These are phyloP conservation scores for Nicator chloris DNA, from an alignment of 2,113 vertebrate genomes.

Conservation along the genomic window DNA sequence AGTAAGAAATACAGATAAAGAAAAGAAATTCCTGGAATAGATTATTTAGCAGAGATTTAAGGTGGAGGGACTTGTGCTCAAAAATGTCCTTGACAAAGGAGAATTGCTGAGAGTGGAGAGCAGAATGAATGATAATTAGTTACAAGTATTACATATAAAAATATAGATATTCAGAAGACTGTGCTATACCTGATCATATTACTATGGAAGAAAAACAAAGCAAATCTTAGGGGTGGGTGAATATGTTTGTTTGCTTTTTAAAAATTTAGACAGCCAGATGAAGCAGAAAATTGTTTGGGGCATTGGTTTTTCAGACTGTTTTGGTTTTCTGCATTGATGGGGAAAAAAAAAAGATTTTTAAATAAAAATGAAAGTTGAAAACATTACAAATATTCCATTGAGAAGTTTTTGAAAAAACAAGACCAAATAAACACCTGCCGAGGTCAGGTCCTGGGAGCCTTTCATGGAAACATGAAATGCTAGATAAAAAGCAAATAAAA, in stretches of 20 bases:
- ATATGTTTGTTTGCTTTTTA: conserved; percentile 9
- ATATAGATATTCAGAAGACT: neutral
- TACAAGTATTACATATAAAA: neutral
- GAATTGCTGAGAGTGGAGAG: neutral
- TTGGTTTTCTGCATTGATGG: conserved; percentile 24
- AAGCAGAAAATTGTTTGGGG: conserved; percentile 67
- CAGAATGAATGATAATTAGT: neutral
- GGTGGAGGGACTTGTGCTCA: neutral
- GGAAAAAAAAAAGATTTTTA: neutral
- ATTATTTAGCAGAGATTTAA: neutral
- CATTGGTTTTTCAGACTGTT: conserved; percentile 21
- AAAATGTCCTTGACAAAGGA: neutral
- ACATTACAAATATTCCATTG: conserved; percentile 31
- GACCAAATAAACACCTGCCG: neutral
- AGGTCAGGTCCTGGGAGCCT: neutral
- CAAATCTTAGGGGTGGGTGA: neutral
- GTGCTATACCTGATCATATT: neutral
- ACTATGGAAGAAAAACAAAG: neutral
- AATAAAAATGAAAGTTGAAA: conserved; percentile 24
- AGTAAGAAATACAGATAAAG: neutral
- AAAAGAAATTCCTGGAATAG: neutral
- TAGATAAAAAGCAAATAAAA: neutral
- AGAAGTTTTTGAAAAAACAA: neutral
- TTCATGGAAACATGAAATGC: neutral
- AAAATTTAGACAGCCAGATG: conserved; percentile 41